These are phyloP conservation scores for Scolopax bukidnonensis DNA, from an alignment of 2,797 vertebrate species.

Conservation along the genomic window DNA sequence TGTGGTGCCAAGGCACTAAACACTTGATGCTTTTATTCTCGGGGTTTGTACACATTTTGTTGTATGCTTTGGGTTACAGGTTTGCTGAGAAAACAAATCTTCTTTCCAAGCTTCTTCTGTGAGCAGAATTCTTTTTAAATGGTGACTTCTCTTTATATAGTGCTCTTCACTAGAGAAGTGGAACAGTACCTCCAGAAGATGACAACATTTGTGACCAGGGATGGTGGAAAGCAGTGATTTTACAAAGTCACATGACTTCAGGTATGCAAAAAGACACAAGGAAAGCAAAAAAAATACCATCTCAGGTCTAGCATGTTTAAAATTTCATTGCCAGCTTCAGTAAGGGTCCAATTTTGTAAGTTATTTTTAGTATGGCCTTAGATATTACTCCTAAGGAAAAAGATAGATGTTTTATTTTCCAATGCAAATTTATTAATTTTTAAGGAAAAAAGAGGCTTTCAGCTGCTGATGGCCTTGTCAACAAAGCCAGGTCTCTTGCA, in stretches of 20 bases:
- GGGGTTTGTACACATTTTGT: constrained; percentile 14
- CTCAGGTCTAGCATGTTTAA: not conserved
- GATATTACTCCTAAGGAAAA: not conserved
- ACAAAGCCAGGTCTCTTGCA: not conserved
- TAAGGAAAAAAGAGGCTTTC: constrained; percentile 17
- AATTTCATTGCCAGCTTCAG: constrained; percentile 1
- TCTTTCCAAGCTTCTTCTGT: not conserved
- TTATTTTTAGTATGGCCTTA: not conserved
- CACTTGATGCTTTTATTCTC: not conserved
- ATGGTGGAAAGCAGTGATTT: not conserved
- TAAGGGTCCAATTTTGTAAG: not conserved
- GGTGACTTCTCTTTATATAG: not conserved
- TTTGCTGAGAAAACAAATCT: constrained; percentile 39
- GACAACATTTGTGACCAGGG: not conserved
- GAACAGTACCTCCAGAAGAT: not conserved
- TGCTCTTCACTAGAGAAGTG: not conserved
- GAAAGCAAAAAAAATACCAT: not conserved
- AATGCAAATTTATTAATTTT: constrained; percentile 3
- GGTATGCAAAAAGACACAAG: not conserved
- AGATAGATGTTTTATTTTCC: not conserved
- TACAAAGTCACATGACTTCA: not conserved
- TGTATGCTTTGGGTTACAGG: constrained; percentile 7
- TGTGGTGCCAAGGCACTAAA: constrained; percentile 23
- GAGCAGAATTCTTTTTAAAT: not conserved
- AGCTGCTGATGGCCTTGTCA: constrained; percentile 6